A percentile compares a stretch with the other conserved stretches of the same genome.
Evolutionary conservation across 1,140 invertebrate genomes (phyloP).

Genomic region (Daktulosphaira vitifoliae): DNA sequence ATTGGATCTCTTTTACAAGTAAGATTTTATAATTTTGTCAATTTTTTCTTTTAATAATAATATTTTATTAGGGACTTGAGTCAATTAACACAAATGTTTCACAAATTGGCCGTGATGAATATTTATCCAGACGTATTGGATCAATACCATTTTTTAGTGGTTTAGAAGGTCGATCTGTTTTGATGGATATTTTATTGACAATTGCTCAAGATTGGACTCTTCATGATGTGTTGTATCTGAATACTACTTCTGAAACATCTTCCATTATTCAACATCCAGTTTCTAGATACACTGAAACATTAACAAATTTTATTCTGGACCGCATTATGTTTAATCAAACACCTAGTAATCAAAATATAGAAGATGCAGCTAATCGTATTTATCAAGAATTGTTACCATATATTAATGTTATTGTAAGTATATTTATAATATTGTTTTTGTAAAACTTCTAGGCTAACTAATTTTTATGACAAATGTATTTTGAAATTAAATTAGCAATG

Average conservation of each 20-base stretch:
- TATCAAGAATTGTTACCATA: conserved; percentile 2
- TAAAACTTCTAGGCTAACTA: too few relatives aligned
- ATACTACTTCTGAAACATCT: not conserved
- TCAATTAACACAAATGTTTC: too few relatives aligned
- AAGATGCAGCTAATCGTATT: conserved; percentile 13
- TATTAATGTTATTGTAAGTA: conserved; percentile 20
- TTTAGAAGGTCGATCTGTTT: conserved; percentile 1
- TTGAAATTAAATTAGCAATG: not conserved
- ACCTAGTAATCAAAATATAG: not conserved
- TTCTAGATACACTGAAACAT: not conserved
- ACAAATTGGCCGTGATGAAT: too few relatives aligned
- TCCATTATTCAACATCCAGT: not conserved
- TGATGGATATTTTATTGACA: not conserved
- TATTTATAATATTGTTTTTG: not conserved
- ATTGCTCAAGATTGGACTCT: conserved; percentile 14
- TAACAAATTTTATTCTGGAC: not conserved
- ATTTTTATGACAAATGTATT: not conserved
- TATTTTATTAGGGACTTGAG: too few relatives aligned
- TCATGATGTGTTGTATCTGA: conserved; percentile 1
- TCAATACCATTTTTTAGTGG: conserved; percentile 3
- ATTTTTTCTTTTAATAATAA: too few relatives aligned
- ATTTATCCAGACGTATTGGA: conserved; percentile 1
- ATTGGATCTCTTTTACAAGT: too few relatives aligned
- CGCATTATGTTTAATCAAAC: conserved; percentile 9
- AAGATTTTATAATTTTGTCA: too few relatives aligned